phyloP scores from a whole-genome alignment of 1,140 invertebrate genomes.

The Hestina assimilis region DNA sequence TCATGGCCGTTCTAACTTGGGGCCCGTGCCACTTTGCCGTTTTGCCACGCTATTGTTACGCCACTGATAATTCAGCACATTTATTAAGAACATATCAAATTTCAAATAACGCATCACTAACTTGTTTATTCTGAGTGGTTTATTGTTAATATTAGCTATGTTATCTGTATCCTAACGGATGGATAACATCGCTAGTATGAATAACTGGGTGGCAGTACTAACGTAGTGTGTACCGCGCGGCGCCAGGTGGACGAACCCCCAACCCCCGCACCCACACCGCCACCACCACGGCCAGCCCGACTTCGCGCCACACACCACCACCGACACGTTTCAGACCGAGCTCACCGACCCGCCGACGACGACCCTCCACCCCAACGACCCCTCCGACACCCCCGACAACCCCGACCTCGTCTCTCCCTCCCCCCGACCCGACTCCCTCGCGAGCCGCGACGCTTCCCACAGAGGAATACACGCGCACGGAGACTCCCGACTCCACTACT shows the following conservation, averaged over 20 bases:
- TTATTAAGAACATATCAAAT: neutral
- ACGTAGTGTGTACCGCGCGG: slow-evolving; percentile 63
- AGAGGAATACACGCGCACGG: slow-evolving; percentile 47
- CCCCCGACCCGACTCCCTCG: slow-evolving; percentile 12
- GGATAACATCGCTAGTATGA: slow-evolving; percentile 23
- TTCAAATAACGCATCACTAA: neutral
- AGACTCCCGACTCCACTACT: slow-evolving; percentile 58
- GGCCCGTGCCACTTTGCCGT: too few species aligned
- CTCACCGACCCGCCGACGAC: slow-evolving; percentile 39
- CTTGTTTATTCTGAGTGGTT: neutral
- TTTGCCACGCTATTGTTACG: too few species aligned
- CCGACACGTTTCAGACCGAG: slow-evolving; percentile 68
- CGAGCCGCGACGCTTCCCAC: slow-evolving; percentile 36
- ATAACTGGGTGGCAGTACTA: slow-evolving; percentile 59
- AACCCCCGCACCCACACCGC: slow-evolving; percentile 59
- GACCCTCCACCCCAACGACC: slow-evolving; percentile 17
- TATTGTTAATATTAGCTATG: slow-evolving; percentile 12
- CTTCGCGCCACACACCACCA: slow-evolving; percentile 57
- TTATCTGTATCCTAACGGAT: neutral
- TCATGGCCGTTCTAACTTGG: too few species aligned
- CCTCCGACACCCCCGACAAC: slow-evolving; percentile 5
- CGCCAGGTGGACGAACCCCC: slow-evolving; percentile 56
- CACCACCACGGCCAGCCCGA: slow-evolving; percentile 64
- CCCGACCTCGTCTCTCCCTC: slow-evolving; percentile 3
- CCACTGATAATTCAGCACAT: neutral